Evolutionary conservation across 2,797 vertebrate species (phyloP), one percentile per base, ranked within the genome.

Genomic region (Gambelia wislizenii): DNA sequence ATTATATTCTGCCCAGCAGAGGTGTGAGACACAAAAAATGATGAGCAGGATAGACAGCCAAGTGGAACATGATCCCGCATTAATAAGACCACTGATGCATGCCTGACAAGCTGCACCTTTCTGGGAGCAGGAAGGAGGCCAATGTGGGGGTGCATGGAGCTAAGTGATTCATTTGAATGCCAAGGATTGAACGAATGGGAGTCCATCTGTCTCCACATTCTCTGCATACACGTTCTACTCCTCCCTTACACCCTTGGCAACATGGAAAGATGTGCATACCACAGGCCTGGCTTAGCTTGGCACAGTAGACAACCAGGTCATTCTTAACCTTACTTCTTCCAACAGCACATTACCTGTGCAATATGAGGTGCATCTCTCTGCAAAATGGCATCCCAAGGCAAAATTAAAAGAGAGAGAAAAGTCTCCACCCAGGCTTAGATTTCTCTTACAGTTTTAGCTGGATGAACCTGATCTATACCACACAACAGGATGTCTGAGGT

Each of bases 161-260:
- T 54, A 79, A 90, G 30, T 42, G 75, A 6, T 70, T 77, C 72
- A 52, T 88, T 82, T 85, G 85, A 84, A 74, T 0, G 0, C 69
- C 42, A 78, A 36, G 39, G 16, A 80, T 25, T n/a, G 70, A 39
- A 1, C 0, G 67, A n/a, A 1, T 0, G 0, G 18, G 1, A 8
- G 20, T 25, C 39, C 6, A 0, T n/a, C 64, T 72, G 39, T 78
- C 81, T 74, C 33, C 74, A 30, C 0, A 0, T 9, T 33, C n/a
- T 6, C 0, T 10, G 59, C 54, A 69, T 83, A 10, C 16, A 30
- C 1, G 12, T 78, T 25, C 22, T 83, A 54, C 85, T 84, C 74
- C 44, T 1, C 56, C 4, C 49, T 2, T 72, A 20, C 0, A 0
- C 27, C 42, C 42, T 81, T 76, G 64, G 44, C 64, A 80, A 30